Evolutionary conservation across 2,113 vertebrate species (phyloP).

Genomic region (Oreochromis spilurus): DNA sequence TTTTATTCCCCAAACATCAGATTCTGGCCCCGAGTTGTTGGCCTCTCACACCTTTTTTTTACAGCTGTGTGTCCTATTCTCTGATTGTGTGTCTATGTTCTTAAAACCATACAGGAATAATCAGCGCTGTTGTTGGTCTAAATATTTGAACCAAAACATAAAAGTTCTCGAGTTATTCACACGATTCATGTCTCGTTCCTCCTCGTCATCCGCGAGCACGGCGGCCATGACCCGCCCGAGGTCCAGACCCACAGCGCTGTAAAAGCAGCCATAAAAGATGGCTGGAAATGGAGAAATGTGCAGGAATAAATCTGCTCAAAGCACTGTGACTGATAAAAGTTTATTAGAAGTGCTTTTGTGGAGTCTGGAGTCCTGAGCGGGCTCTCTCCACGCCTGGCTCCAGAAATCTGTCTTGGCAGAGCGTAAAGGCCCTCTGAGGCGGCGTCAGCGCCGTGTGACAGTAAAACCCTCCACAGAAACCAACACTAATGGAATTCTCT

Average conservation of each 20-base stretch:
- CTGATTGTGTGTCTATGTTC: not conserved
- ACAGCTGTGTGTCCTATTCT: not conserved
- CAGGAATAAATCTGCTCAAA: constrained; percentile 12
- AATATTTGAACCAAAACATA: not conserved
- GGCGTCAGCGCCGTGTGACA: constrained; percentile 35
- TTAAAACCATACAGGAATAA: not conserved
- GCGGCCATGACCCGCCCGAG: not conserved
- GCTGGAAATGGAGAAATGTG: constrained; percentile 16
- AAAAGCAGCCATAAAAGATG: not conserved
- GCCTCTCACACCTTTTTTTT: not conserved
- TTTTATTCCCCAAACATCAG: accelerated
- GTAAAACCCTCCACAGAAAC: constrained; percentile 43
- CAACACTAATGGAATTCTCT: constrained; percentile 42
- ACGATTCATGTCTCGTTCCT: not conserved
- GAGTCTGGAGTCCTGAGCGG: constrained; percentile 3
- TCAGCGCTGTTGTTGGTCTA: not conserved
- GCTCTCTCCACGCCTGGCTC: constrained; percentile 9
- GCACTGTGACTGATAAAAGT: constrained; percentile 47
- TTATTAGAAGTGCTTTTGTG: constrained; percentile 45
- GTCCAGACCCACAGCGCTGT: not conserved
- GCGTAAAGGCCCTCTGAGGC: constrained; percentile 31
- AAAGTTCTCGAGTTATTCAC: not conserved
- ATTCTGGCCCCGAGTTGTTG: too few species aligned
- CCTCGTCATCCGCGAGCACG: not conserved
- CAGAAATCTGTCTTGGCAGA: constrained; percentile 38